These are phyloP conservation scores for Papilio protenor DNA, from an alignment of 2,888 invertebrate genomes.

Conservation along the genomic window DNA sequence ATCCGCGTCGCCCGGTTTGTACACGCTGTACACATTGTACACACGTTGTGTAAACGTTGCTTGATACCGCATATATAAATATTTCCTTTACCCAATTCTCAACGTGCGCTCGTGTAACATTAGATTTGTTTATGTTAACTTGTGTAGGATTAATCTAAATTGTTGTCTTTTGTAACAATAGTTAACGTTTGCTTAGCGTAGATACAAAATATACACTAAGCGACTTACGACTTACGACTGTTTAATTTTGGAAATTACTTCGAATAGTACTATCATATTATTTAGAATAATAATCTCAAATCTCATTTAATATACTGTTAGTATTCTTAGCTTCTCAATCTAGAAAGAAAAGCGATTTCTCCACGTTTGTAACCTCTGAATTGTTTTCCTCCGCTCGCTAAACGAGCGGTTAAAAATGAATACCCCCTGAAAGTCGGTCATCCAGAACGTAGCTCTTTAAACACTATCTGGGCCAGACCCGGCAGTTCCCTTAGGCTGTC, in stretches of 20 bases:
- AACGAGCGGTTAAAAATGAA: conserved; percentile 26
- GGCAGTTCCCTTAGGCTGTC: conserved; percentile 34
- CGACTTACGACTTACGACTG: too few relatives aligned
- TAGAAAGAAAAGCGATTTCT: not conserved
- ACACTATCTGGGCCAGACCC: conserved; percentile 10
- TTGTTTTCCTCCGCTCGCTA: not conserved
- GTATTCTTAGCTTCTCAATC: too few relatives aligned
- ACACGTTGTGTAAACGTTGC: conserved; percentile 35
- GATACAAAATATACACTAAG: not conserved
- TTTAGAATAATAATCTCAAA: too few relatives aligned
- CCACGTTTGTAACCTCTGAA: not conserved
- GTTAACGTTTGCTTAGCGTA: not conserved
- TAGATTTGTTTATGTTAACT: conserved; percentile 4
- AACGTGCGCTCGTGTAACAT: conserved; percentile 23
- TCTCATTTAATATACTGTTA: too few relatives aligned
- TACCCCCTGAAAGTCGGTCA: conserved; percentile 31
- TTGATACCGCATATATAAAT: conserved; percentile 40
- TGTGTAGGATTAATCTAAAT: not conserved
- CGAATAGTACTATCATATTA: too few relatives aligned
- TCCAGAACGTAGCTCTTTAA: conserved; percentile 21
- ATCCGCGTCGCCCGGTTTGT: conserved; percentile 13
- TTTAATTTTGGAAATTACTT: too few relatives aligned
- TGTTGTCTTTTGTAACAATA: conserved; percentile 3
- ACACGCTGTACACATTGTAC: conserved; percentile 6
- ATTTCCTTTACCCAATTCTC: conserved; percentile 43